These are phyloP conservation scores for Lagodon rhomboides DNA, from an alignment of 2,797 vertebrate genomes.

Conservation along the genomic window DNA sequence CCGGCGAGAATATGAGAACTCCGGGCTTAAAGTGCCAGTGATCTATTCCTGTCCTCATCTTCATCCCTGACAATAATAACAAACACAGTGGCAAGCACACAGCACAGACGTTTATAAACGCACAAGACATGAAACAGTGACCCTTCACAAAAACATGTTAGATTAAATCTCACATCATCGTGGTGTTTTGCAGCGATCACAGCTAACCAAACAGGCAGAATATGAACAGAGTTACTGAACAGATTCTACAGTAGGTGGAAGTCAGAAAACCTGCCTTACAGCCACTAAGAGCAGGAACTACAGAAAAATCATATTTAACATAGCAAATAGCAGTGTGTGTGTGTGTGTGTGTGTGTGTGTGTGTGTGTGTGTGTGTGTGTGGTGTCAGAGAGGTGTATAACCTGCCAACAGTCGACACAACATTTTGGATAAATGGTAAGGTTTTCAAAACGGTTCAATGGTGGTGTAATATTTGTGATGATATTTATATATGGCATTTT, in stretches of 20 bases:
- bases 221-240: conserved; percentile 49
- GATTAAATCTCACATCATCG: conserved; percentile 73
- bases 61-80: conserved; percentile 79
- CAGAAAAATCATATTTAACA: conserved; percentile 47
- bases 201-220: conserved; percentile 61
- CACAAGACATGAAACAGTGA: conserved; percentile 62
- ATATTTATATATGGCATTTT: not conserved
- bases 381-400: conserved; percentile 16
- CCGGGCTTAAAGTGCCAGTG: conserved; percentile 97
- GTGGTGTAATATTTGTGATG: conserved; percentile 14
- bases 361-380: conserved; percentile 25
- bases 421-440: conserved; percentile 12
- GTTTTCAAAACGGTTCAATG: conserved; percentile 14
- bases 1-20: conserved; percentile 99
- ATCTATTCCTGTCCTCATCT: conserved; percentile 89
- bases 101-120: conserved; percentile 69
- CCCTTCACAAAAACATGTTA: conserved; percentile 62
- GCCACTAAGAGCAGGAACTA: conserved; percentile 54
- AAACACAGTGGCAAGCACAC: conserved; percentile 72
- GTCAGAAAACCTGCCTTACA: conserved; percentile 71
- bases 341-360: conserved; percentile 22
- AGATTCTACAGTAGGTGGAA: conserved; percentile 51
- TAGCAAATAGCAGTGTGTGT: conserved; percentile 36
- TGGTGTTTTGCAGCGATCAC: conserved; percentile 67
- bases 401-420: conserved; percentile 10